phyloP scores from a whole-genome alignment of 1,140 invertebrate genomes.

The Drosophila malerkotliana region DNA sequence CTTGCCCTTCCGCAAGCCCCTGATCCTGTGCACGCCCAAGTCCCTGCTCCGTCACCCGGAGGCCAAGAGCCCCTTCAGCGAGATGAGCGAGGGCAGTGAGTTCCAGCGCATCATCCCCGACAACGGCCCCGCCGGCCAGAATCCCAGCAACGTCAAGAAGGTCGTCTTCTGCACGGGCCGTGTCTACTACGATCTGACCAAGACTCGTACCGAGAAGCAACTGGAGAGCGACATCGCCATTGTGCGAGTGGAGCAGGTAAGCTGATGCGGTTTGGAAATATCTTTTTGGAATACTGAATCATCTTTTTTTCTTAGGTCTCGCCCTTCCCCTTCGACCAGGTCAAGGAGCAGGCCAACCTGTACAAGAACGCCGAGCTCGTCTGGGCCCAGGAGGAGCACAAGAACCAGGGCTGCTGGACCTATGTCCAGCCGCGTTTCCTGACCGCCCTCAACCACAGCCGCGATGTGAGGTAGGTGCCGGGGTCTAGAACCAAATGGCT shows the following conservation, averaged over 20 bases:
- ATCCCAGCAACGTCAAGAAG: constrained; percentile 91
- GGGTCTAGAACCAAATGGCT: constrained; percentile 10
- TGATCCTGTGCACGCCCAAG: constrained; percentile 99
- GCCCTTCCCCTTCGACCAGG: constrained; percentile 98
- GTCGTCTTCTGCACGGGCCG: constrained; percentile 97
- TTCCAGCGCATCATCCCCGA: constrained; percentile 93
- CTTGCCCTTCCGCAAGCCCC: constrained; percentile 97
- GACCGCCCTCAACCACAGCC: constrained; percentile 87
- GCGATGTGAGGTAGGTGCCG: constrained; percentile 87
- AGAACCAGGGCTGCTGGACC: constrained; percentile 98
- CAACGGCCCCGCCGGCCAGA: constrained; percentile 88
- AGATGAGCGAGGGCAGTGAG: constrained; percentile 93
- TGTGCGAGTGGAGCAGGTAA: constrained; percentile 94
- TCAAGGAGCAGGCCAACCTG: constrained; percentile 94
- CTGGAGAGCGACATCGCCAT: constrained; percentile 94
- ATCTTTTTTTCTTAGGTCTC: constrained; percentile 87
- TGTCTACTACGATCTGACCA: constrained; percentile 97
- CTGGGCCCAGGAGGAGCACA: constrained; percentile 99
- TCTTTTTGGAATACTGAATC: neutral
- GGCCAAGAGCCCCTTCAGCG: constrained; percentile 96
- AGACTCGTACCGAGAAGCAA: constrained; percentile 91
- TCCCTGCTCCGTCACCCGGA: constrained; percentile 97
- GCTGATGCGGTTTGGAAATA: neutral
- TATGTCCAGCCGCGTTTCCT: constrained; percentile 97
- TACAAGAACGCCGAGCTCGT: constrained; percentile 95